These are phyloP conservation scores for Eulemur coronatus DNA, from an alignment of 2,797 vertebrate species.

Conservation along the genomic window DNA sequence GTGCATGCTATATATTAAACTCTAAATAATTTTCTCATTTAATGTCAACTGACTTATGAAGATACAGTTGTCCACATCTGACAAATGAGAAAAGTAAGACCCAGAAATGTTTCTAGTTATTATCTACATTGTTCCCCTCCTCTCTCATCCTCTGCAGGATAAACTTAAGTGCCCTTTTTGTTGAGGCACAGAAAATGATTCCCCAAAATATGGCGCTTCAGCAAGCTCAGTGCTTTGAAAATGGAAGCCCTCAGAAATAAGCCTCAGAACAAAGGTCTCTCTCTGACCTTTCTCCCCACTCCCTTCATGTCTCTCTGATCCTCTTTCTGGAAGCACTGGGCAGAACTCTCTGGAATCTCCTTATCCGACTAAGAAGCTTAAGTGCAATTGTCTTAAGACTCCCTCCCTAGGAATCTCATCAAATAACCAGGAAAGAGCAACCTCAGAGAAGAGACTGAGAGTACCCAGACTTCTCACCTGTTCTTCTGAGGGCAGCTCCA, in stretches of 20 bases:
- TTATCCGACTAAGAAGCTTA: background rate
- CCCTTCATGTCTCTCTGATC: background rate
- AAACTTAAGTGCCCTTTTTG: background rate
- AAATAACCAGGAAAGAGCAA: background rate
- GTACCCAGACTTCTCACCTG: background rate
- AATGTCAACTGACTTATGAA: background rate
- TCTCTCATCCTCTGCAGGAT: background rate
- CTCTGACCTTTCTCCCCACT: background rate
- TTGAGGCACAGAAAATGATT: background rate
- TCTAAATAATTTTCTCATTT: background rate
- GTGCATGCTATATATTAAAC: background rate
- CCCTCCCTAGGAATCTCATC: background rate
- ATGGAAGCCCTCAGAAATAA: background rate
- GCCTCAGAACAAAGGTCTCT: background rate
- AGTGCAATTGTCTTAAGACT: background rate
- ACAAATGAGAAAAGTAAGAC: background rate
- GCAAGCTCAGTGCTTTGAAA: background rate
- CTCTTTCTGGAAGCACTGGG: background rate
- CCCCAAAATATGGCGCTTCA: background rate
- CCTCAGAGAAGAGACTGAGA: background rate
- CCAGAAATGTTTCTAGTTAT: background rate
- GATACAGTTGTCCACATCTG: background rate
- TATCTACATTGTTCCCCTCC: background rate
- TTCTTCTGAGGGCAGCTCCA: background rate
- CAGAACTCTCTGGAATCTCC: background rate